Conservation (phyloP, 2,797 vertebrate genomes). For the Myiotriccus ornatus region DNA sequence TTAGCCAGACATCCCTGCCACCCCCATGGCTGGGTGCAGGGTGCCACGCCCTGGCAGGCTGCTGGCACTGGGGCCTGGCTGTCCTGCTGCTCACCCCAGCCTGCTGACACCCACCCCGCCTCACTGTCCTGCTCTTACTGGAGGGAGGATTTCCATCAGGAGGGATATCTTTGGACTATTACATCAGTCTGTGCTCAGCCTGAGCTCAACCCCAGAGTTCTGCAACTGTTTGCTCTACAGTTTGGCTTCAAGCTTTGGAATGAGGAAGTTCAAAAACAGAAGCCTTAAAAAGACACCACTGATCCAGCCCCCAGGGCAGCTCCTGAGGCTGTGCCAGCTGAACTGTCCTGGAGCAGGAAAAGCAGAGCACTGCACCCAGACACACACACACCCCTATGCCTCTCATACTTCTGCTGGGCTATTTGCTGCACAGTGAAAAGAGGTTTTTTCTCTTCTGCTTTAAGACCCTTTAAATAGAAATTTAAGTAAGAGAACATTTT, state of each 20-base stretch:
- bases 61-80: neutral
- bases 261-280: constrained; percentile 65
- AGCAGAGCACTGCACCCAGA: neutral
- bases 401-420: neutral
- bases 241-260: constrained; percentile 20
- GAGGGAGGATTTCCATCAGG: neutral
- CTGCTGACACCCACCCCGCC: neutral
- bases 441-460: neutral
- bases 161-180: constrained; percentile 71
- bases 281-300: constrained; percentile 63
- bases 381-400: accelerated
- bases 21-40: accelerated
- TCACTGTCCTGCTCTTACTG: neutral
- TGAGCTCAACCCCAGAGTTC: constrained; percentile 44
- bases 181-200: constrained; percentile 56
- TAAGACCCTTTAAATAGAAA: neutral
- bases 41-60: neutral
- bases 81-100: neutral
- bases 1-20: neutral
- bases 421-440: neutral
- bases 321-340: neutral
- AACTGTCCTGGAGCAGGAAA: neutral
- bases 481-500: neutral
- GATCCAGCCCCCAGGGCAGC: neutral
- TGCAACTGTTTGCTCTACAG: constrained; percentile 36